phyloP scores from a whole-genome alignment of 2,113 vertebrate species.

The Pitta sordida region DNA sequence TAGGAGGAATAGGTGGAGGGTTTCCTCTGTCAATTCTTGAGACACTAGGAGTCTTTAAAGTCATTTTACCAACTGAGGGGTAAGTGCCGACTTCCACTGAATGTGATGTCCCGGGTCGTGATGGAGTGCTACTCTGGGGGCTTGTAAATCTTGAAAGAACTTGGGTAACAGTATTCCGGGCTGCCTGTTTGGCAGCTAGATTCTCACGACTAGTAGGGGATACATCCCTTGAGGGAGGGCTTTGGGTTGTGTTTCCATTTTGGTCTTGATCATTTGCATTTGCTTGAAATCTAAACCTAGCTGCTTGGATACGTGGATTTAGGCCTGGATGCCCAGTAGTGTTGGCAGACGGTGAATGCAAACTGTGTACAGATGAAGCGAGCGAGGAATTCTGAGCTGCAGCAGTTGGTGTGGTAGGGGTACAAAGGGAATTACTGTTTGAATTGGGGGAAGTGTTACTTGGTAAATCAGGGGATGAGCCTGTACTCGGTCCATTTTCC shows the following conservation, averaged over 20 bases:
- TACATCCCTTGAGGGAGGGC: constrained; percentile 87
- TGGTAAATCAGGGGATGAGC: constrained; percentile 60
- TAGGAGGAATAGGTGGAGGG: constrained; percentile 97
- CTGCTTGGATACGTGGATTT: constrained; percentile 91
- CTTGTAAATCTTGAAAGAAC: constrained; percentile 93
- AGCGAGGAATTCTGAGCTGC: constrained; percentile 59
- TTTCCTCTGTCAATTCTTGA: constrained; percentile 94
- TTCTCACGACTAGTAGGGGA: constrained; percentile 94
- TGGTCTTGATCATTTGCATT: constrained; percentile 91
- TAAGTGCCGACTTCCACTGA: constrained; percentile 76
- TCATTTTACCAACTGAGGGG: constrained; percentile 70
- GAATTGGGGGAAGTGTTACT: constrained; percentile 49
- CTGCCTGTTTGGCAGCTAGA: constrained; percentile 91
- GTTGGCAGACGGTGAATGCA: constrained; percentile 74
- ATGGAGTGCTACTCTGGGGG: constrained; percentile 74
- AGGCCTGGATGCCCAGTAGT: constrained; percentile 78
- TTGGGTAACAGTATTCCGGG: constrained; percentile 95
- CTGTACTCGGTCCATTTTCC: constrained; percentile 87
- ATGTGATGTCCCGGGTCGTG: constrained; percentile 72
- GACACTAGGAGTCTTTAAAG: constrained; percentile 86
- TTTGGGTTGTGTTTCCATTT: constrained; percentile 90
- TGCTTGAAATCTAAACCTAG: constrained; percentile 92
- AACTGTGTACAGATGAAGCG: constrained; percentile 63
- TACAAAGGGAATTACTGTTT: constrained; percentile 22
- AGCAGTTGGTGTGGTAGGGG: constrained; percentile 18